Evolutionary conservation across 2,113 vertebrate species (phyloP).

Genomic region (Taurulus bubalis): DNA sequence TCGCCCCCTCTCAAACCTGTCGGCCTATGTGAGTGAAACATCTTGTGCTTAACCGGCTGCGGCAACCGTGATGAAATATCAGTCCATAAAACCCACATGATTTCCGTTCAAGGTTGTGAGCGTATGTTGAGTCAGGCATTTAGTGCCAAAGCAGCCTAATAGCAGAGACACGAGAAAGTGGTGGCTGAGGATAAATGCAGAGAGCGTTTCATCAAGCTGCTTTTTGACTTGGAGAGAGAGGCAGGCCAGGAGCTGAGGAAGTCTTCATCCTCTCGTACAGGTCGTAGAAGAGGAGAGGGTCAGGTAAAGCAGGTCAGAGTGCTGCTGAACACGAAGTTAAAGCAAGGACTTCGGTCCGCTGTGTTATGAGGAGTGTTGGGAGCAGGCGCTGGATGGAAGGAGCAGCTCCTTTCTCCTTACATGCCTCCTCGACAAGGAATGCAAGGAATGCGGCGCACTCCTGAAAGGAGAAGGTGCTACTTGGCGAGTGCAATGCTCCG

Average conservation of each 20-base stretch:
- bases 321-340: neutral
- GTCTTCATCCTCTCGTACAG: neutral
- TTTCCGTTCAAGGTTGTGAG: constrained; percentile 17
- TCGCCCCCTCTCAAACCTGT: neutral
- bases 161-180: constrained; percentile 3
- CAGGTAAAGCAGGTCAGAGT: neutral
- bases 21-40: neutral
- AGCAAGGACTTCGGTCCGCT: constrained; percentile 8
- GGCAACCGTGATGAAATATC: constrained; percentile 9
- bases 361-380: constrained; percentile 12
- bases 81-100: neutral
- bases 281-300: constrained; percentile 2
- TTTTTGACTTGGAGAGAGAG: neutral
- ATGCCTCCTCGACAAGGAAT: constrained; percentile 46
- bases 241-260: neutral
- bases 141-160: neutral
- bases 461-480: constrained; percentile 44
- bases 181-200: constrained; percentile 1
- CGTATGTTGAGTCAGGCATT: constrained; percentile 39
- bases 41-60: neutral
- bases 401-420: constrained; percentile 33
- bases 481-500: constrained; percentile 13
- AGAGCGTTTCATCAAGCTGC: constrained; percentile 14
- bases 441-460: constrained; percentile 55
- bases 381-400: constrained; percentile 47